These are phyloP conservation scores for Hirtodrosophila duncani DNA, from an alignment of 2,888 invertebrate genomes.

Conservation along the genomic window DNA sequence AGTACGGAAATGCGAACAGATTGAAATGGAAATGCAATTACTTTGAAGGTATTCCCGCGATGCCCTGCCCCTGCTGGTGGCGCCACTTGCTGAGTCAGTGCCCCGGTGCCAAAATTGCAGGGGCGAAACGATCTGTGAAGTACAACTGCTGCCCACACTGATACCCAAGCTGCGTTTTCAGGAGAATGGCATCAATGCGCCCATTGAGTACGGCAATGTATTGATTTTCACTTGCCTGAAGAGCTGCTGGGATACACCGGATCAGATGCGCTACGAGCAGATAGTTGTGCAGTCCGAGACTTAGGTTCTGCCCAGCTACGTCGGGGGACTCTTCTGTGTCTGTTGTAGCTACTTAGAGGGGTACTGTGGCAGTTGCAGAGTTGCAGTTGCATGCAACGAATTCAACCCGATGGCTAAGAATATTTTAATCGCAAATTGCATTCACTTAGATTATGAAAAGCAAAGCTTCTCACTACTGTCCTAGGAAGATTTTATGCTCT, in stretches of 20 bases:
- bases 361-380: constrained; percentile 6
- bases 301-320: constrained; percentile 31
- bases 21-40: too few species aligned
- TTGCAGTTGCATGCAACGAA: too few species aligned
- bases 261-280: constrained; percentile 84
- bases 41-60: constrained; percentile 86
- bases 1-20: too few species aligned
- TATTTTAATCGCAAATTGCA: constrained; percentile 45
- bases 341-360: constrained; percentile 17
- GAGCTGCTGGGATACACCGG: constrained; percentile 90
- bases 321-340: constrained; percentile 2
- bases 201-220: constrained; percentile 91
- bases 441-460: constrained; percentile 60
- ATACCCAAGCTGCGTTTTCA: constrained; percentile 84
- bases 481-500: constrained; percentile 67
- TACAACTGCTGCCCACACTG: constrained; percentile 90
- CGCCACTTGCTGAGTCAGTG: constrained; percentile 81
- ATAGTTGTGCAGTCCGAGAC: constrained; percentile 87
- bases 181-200: constrained; percentile 80
- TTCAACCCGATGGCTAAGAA: constrained; percentile 16
- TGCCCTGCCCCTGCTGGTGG: constrained; percentile 84
- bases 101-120: constrained; percentile 85
- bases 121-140: constrained; percentile 86
- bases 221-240: constrained; percentile 89
- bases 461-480: constrained; percentile 72